Conservation (phyloP, 2,797 vertebrate species). For the Crenichthys baileyi region DNA sequence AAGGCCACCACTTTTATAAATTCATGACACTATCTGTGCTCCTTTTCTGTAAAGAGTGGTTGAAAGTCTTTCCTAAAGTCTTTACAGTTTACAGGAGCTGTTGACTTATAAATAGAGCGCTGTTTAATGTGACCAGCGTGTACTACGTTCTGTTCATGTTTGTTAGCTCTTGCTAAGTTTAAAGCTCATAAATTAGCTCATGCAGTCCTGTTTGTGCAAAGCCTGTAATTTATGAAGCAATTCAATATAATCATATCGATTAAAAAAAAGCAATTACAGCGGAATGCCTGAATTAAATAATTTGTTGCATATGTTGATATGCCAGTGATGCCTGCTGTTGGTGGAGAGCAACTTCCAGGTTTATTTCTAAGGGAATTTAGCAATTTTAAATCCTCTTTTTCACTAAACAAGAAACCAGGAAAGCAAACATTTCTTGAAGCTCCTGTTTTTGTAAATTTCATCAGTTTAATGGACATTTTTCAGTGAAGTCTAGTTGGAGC, state of each 20-base stretch:
- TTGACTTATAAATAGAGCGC: neutral
- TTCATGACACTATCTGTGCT: neutral
- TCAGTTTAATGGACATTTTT: neutral
- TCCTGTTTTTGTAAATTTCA: neutral
- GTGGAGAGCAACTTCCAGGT: neutral
- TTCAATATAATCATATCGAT: neutral
- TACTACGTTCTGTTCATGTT: neutral
- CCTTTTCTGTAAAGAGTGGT: neutral
- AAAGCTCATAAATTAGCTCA: neutral
- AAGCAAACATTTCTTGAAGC: neutral
- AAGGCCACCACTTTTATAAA: neutral
- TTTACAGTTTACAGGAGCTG: neutral
- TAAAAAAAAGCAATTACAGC: neutral
- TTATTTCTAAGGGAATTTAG: neutral
- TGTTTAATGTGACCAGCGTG: neutral
- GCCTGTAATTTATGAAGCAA: neutral
- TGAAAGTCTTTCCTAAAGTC: neutral
- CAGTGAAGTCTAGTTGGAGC: neutral
- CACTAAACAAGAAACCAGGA: neutral
- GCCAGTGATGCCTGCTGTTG: neutral
- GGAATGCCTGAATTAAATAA: neutral
- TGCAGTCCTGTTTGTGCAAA: neutral
- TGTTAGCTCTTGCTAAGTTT: neutral
- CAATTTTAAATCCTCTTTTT: neutral
- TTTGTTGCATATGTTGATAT: neutral